phyloP scores from a whole-genome alignment of 2,797 vertebrate genomes.

The Ammospiza maritima region DNA sequence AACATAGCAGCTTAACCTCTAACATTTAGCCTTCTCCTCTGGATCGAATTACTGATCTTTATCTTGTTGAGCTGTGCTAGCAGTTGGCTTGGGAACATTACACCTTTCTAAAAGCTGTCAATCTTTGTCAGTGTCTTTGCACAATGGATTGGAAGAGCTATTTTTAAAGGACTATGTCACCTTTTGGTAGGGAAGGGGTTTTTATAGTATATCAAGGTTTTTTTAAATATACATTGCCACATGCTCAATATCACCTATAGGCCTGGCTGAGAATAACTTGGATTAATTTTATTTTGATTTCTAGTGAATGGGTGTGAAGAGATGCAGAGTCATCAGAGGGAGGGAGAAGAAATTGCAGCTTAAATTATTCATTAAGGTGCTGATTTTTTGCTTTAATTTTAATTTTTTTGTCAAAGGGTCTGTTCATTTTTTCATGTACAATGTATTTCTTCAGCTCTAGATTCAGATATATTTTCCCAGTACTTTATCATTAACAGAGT shows the following conservation, averaged over 20 bases:
- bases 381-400: not conserved
- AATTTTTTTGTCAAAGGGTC: not conserved
- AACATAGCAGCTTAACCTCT: slow-evolving; percentile 89
- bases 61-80: slow-evolving; percentile 92
- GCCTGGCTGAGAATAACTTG: slow-evolving; percentile 6
- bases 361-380: not conserved
- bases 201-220: slow-evolving; percentile 32
- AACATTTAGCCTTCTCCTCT: slow-evolving; percentile 84
- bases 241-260: slow-evolving; percentile 46
- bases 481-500: not conserved
- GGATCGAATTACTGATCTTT: slow-evolving; percentile 94
- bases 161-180: slow-evolving; percentile 82
- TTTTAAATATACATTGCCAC: slow-evolving; percentile 30
- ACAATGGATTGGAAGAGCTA: slow-evolving; percentile 83
- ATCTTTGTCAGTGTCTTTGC: slow-evolving; percentile 84
- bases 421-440: not conserved
- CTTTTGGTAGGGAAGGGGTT: slow-evolving; percentile 74
- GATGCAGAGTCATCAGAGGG: not conserved
- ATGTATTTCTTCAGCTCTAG: not conserved
- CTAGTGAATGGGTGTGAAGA: not conserved
- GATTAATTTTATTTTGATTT: not conserved
- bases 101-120: slow-evolving; percentile 92
- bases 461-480: not conserved
- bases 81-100: slow-evolving; percentile 89
- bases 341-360: not conserved